Conservation (phyloP, 2,113 vertebrate species). For the Dendrocopos noguchii region DNA sequence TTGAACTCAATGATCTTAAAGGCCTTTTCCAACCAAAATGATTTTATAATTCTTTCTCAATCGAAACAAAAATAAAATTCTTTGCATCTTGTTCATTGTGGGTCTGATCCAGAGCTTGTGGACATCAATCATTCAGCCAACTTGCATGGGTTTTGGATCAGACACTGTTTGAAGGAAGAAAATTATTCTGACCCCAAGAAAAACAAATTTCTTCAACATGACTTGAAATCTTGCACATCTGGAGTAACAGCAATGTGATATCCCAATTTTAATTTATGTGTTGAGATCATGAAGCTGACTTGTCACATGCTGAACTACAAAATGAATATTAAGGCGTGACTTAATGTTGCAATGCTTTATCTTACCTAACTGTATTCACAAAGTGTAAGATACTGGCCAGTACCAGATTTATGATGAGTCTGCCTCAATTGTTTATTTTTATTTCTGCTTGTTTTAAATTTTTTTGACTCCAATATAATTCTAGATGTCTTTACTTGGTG, state of each 20-base stretch:
- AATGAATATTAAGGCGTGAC: neutral
- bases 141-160: neutral
- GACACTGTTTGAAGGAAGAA: neutral
- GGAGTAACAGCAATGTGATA: neutral
- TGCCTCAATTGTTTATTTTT: neutral
- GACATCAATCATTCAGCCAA: neutral
- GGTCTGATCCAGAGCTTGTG: neutral
- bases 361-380: neutral
- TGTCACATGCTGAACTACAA: neutral
- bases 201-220: neutral
- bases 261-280: neutral
- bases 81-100: neutral
- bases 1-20: neutral
- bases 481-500: neutral
- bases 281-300: neutral
- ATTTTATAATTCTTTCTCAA: neutral
- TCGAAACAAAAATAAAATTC: neutral
- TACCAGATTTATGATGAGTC: neutral
- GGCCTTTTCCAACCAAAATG: too few relatives aligned
- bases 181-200: neutral
- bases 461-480: neutral
- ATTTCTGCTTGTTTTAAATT: neutral
- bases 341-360: neutral
- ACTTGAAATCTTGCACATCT: neutral
- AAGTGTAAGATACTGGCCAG: neutral